Percentiles rank a stretch among this genome's conserved stretches.
Conservation (phyloP, 2,113 vertebrate species). For the Amblyopsis rosae region DNA sequence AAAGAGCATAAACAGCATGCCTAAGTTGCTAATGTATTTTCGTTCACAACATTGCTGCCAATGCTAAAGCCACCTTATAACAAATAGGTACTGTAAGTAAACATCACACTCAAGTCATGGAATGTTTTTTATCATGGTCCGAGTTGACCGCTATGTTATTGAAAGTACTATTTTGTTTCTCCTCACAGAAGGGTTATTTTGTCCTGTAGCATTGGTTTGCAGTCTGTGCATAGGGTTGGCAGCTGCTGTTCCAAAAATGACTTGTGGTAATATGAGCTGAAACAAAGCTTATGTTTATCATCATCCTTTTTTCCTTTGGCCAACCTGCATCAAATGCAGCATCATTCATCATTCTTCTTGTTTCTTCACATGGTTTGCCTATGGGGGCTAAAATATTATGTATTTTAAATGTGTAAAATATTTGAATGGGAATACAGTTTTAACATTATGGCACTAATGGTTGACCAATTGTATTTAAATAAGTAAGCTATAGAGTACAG, state of each 20-base stretch:
- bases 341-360: constrained; percentile 16
- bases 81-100: neutral
- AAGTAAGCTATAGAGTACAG: too few relatives aligned
- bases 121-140: constrained; percentile 34
- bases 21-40: constrained; percentile 26
- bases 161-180: constrained; percentile 35
- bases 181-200: constrained; percentile 33
- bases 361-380: constrained; percentile 22
- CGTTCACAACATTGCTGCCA: neutral
- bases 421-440: constrained; percentile 9
- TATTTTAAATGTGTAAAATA: neutral
- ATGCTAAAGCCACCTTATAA: constrained; percentile 2
- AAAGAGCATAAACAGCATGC: constrained; percentile 61
- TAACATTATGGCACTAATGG: too few relatives aligned
- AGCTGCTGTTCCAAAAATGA: constrained; percentile 64
- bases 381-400: neutral
- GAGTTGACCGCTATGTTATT: constrained; percentile 41
- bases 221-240: constrained; percentile 21
- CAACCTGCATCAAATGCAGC: neutral
- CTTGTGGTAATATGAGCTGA: constrained; percentile 57
- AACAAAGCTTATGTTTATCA: constrained; percentile 17
- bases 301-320: constrained; percentile 8
- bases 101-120: constrained; percentile 16
- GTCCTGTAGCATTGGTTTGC: constrained; percentile 16
- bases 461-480: too few relatives aligned